Evolutionary conservation across 2,888 invertebrate genomes (phyloP), one percentile per base, ranked within the genome.

Genomic region (Chrysotoxum bicinctum): DNA sequence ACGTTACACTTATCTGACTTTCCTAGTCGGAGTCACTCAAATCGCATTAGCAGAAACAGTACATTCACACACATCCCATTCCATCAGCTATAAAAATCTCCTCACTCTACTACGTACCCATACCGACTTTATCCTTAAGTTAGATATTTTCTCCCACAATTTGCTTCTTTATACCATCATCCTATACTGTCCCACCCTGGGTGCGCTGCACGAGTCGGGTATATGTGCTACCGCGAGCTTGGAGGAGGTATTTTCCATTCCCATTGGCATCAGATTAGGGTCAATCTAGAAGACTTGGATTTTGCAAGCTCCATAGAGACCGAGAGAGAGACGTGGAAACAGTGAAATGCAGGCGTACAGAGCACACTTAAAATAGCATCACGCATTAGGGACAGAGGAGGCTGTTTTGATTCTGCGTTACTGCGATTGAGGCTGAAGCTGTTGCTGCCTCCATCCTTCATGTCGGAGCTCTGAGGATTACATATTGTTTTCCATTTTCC

Each of bases 201-300:
- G 1, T 19, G 7, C 16, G 9, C 32, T 37, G 30, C 54, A 50
- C 50, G 58, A 37, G 37, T n/a, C 12, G 58, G 21, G 3, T 62
- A 6, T 26, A 37, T 16, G 7, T 21, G 10, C 6, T 32, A n/a
- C 12, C 66, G 66, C 35, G 32, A 35, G 35, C 54, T 35, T 45
- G 19, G n/a, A 45, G 40, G 45, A 73, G 68, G 62, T 70, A 72
- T 79, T 79, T 75, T 69, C 60, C 69, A 76, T 74, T 74, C 72
- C 76, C 76, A 80, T 81, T 80, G 85, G 76, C 85, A 85, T 80
- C 85, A 76, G 85, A 85, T 85, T 85, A 85, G 80, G 85, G 85
- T 85, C 85, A 85, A 80, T 81, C 76, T 45, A 43, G 37, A 66
- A 66, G 66, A 43, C 54, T 72, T 26, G 56, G 50, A 64, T 75